Evolutionary conservation across 2,888 invertebrate species (phyloP), one percentile per base, ranked within the genome.

Genomic region (Caenorhabditis macrosperma): DNA sequence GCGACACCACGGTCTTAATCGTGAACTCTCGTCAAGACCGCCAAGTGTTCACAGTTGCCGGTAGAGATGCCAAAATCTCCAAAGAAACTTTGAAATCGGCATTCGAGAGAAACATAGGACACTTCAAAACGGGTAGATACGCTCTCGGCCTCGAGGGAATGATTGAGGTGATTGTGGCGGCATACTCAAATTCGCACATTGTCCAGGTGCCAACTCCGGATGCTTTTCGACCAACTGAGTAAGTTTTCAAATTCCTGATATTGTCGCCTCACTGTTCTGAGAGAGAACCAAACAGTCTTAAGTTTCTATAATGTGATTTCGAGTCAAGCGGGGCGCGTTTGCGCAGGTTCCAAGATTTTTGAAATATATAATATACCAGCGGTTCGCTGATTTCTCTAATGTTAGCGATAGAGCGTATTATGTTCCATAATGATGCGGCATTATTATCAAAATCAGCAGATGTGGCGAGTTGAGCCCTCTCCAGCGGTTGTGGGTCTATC

Each of bases 1-100:
- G 89, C 61, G 90, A 90, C 61, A 88, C 89, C 0, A 84, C 88
- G 10, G 89, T 90, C 15, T 67, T 90, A 6, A 90, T 90, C 30
- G 90, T 90, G 17, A 90, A 90, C 63, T 89, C 90, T 6, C 67
- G 88, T 9, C 85, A 84, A 41, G 90, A 90, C 76, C 81, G 90
- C 64, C 90, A 85, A 77, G 89, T 89, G n/a, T 88, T 89, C 83
- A 89, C 89, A 0, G 89, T 89, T 0, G 89, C 89, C 17, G 89
- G 89, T 30, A 59, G 88, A 46, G 89, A 89, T 68, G 88, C 88
- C 20, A 85, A 86, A 64, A 82, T 90, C 57, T 86, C 87, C 22
- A 87, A 88, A 48, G 89, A 90, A 41, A 88, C 87, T 0, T 68
- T 90, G 38, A 86, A 88, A 68, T 81, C 83, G 48, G 89, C 90